Evolutionary conservation across 2,113 vertebrate genomes (phyloP).

Genomic region (Phocoena sinus): DNA sequence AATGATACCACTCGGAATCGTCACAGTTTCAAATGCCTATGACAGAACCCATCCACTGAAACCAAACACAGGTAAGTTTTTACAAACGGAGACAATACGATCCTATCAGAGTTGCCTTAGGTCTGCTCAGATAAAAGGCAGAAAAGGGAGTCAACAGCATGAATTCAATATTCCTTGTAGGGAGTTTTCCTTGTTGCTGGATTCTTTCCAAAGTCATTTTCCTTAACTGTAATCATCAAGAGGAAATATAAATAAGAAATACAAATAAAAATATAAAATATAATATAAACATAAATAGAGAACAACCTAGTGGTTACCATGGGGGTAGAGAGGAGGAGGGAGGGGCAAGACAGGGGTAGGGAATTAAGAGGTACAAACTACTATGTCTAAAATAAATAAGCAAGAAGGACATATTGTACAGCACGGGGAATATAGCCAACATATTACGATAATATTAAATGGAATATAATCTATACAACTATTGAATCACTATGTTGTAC

Average conservation of each 20-base stretch:
- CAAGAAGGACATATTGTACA: background rate
- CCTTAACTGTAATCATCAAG: slow-evolving; percentile 27
- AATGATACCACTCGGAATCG: slow-evolving; percentile 44
- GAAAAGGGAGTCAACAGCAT: background rate
- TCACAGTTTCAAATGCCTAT: background rate
- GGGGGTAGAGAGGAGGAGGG: background rate
- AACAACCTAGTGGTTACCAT: background rate
- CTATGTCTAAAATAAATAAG: background rate
- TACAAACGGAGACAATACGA: background rate
- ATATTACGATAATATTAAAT: background rate
- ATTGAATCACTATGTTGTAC: background rate
- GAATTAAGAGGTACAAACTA: background rate
- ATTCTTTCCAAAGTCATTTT: slow-evolving; percentile 14
- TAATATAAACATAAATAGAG: background rate
- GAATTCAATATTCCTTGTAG: background rate
- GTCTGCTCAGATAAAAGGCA: background rate
- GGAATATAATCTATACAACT: background rate
- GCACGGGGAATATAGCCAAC: background rate
- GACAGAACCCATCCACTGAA: slow-evolving; percentile 11
- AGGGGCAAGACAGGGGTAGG: background rate
- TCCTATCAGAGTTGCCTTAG: background rate
- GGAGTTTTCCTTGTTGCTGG: background rate
- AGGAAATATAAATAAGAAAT: slow-evolving; percentile 23
- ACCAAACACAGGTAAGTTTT: background rate
- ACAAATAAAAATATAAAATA: background rate